Percentiles rank a stretch among this genome's conserved stretches.
These are phyloP conservation scores for Phymastichus coffea DNA, from an alignment of 1,140 invertebrate species.

Conservation along the genomic window DNA sequence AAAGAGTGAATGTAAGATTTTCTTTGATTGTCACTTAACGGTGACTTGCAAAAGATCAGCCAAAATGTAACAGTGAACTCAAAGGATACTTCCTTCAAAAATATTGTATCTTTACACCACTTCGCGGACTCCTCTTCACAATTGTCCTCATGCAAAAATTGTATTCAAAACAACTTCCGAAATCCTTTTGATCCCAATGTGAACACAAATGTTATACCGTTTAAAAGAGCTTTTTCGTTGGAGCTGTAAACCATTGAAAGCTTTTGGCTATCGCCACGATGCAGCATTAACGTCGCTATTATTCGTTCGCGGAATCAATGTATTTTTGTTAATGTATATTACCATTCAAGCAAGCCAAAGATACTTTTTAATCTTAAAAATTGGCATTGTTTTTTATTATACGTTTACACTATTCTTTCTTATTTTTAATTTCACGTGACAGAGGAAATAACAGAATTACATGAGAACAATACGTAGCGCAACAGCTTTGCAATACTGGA, in stretches of 20 bases:
- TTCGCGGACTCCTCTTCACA: too few species aligned
- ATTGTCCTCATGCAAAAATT: too few species aligned
- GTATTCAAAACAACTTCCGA: too few species aligned
- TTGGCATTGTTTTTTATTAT: neutral
- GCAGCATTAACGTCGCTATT: conserved; percentile 17
- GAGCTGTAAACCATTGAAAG: conserved; percentile 20
- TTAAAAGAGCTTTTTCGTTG: conserved; percentile 22
- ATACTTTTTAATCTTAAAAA: neutral
- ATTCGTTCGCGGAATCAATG: conserved; percentile 1
- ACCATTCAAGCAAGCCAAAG: neutral
- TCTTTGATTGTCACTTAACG: too few species aligned
- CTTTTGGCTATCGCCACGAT: conserved; percentile 17
- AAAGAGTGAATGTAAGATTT: too few species aligned
- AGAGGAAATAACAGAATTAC: neutral
- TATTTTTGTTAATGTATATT: neutral
- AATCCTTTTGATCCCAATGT: too few species aligned
- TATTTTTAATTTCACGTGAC: neutral
- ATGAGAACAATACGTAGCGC: conserved; percentile 29
- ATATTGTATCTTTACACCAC: too few species aligned
- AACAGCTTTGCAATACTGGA: conserved; percentile 33
- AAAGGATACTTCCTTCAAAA: too few species aligned
- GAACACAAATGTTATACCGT: conserved; percentile 8
- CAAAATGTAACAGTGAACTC: too few species aligned
- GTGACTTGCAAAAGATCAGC: too few species aligned
- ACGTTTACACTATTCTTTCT: neutral